A percentile compares a stretch with the other conserved stretches of the same genome.
Evolutionary conservation across 1,140 invertebrate species (phyloP).

Genomic region (Octopus sinensis): DNA sequence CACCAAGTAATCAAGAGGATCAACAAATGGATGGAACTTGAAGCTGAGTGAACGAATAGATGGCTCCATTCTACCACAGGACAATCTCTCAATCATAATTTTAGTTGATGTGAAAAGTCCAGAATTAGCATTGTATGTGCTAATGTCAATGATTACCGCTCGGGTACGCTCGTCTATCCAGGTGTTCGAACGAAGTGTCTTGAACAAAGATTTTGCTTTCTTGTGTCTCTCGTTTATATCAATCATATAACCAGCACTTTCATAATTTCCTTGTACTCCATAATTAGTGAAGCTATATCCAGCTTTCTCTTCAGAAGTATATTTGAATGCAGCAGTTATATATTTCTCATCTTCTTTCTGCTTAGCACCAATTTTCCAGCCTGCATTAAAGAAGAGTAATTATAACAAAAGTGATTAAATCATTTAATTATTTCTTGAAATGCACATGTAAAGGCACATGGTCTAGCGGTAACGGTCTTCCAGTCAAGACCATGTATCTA

Average conservation of each 20-base stretch:
- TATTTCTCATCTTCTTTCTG: too few relatives aligned
- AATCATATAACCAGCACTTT: conserved; percentile 6
- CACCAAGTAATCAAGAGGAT: not conserved
- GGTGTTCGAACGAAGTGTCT: not conserved
- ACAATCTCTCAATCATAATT: not conserved
- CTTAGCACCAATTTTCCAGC: too few relatives aligned
- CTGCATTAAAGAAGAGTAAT: too few relatives aligned
- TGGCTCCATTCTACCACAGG: not conserved
- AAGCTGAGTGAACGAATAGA: not conserved
- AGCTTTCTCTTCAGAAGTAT: not conserved
- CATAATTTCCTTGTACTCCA: not conserved
- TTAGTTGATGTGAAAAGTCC: not conserved
- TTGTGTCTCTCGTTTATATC: not conserved
- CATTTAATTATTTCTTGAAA: too few relatives aligned
- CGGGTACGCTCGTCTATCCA: not conserved
- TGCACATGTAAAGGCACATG: too few relatives aligned
- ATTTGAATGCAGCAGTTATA: not conserved
- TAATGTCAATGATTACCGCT: not conserved
- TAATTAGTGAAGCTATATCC: not conserved
- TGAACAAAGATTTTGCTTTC: not conserved
- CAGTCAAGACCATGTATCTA: too few relatives aligned
- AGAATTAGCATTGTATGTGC: conserved; percentile 1
- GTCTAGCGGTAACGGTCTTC: too few relatives aligned
- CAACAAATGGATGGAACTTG: not conserved
- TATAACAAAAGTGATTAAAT: too few relatives aligned